Conservation (phyloP, 37 sponge, comb jelly and placozoan species). For the Axinella damicornis region DNA sequence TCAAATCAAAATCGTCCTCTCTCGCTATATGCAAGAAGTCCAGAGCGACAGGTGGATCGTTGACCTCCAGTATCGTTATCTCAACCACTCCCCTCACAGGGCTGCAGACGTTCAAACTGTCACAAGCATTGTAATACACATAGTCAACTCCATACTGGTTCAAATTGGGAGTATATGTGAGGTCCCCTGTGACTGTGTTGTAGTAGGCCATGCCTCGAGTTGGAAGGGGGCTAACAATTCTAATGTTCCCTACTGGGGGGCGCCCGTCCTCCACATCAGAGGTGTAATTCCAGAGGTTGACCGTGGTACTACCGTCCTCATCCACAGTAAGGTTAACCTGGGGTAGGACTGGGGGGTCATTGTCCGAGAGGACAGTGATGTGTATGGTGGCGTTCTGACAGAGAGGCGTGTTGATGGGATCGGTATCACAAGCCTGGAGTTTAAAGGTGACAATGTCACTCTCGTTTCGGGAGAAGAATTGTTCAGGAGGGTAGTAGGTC, state of each 20-base stretch:
- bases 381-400: slow-evolving; percentile 63
- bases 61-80: slow-evolving; percentile 68
- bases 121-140: slow-evolving; percentile 80
- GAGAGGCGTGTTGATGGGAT: slow-evolving; percentile 40
- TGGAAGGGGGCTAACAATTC: slow-evolving; percentile 54
- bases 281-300: slow-evolving; percentile 55
- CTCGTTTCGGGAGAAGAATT: slow-evolving; percentile 38
- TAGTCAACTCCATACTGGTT: slow-evolving; percentile 71
- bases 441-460: slow-evolving; percentile 50
- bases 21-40: slow-evolving; percentile 55
- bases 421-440: slow-evolving; percentile 79
- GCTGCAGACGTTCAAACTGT: slow-evolving; percentile 66
- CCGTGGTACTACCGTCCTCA: slow-evolving; percentile 58
- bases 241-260: slow-evolving; percentile 48
- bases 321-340: slow-evolving; percentile 26
- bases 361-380: slow-evolving; percentile 58
- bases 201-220: slow-evolving; percentile 67
- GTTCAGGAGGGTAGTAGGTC: slow-evolving; percentile 57
- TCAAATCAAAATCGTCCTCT: slow-evolving; percentile 88
- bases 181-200: slow-evolving; percentile 63
- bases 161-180: slow-evolving; percentile 62
- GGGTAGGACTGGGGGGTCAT: slow-evolving; percentile 81
- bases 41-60: slow-evolving; percentile 76
- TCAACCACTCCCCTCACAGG: slow-evolving; percentile 41
- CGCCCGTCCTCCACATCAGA: slow-evolving; percentile 86